These are phyloP conservation scores for Cinclus mexicanus DNA, from an alignment of 2,113 vertebrate genomes.

Conservation along the genomic window DNA sequence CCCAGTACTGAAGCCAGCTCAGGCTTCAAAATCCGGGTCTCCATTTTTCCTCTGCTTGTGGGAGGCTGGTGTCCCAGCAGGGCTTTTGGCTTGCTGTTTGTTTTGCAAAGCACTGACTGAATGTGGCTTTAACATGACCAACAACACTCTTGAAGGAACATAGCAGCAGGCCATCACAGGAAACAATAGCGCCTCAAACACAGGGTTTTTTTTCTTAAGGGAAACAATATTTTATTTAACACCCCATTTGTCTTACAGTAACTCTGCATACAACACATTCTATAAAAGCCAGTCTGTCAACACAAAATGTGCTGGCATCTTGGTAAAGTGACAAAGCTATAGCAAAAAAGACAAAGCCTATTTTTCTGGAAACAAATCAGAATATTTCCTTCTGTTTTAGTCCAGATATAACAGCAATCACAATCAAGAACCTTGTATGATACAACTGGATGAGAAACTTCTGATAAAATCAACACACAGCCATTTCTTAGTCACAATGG, in stretches of 20 bases:
- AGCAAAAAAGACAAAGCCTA: neutral
- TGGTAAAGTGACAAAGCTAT: conserved; percentile 39
- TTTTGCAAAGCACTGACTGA: neutral
- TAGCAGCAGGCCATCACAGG: neutral
- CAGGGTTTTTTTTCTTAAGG: neutral
- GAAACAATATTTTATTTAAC: conserved; percentile 34
- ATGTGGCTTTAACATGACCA: neutral
- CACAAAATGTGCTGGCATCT: neutral
- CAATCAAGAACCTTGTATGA: neutral
- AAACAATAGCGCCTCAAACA: neutral
- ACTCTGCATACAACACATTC: neutral
- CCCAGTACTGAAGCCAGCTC: neutral
- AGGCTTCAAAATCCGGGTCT: neutral
- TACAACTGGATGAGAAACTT: neutral
- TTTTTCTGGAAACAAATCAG: neutral
- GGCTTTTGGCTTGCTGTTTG: neutral
- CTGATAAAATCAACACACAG: neutral
- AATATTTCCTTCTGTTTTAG: neutral
- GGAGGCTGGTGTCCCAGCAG: neutral
- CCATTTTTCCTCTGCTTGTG: neutral
- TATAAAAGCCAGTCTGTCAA: conserved; percentile 33
- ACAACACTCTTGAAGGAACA: neutral
- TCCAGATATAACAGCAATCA: neutral
- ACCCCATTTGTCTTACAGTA: neutral
- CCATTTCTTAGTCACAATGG: neutral